Conservation (phyloP, 2,797 vertebrate genomes). For the Acanthopagrus latus region DNA sequence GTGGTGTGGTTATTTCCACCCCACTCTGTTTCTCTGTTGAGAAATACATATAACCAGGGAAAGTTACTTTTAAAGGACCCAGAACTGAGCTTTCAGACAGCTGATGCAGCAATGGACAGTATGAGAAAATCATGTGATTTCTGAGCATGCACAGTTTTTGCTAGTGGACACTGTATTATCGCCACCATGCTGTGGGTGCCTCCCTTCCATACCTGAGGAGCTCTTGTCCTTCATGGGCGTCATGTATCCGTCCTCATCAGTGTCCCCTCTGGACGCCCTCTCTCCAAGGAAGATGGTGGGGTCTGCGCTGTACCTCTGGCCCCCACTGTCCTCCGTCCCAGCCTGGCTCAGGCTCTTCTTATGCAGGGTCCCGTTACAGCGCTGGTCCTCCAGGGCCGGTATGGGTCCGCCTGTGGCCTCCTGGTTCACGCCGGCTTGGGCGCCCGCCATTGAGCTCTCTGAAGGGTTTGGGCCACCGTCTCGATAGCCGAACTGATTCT, state of each 20-base stretch:
- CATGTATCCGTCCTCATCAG: constrained; percentile 96
- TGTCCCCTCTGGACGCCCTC: constrained; percentile 85
- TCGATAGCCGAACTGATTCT: constrained; percentile 96
- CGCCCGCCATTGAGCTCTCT: constrained; percentile 68
- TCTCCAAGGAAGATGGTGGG: constrained; percentile 93
- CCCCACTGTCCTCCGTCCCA: constrained; percentile 87
- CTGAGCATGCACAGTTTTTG: no score
- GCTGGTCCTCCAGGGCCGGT: constrained; percentile 88
- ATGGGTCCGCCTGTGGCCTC: constrained; percentile 82
- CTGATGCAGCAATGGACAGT: no score
- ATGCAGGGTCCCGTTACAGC: constrained; percentile 93
- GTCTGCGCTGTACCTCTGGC: constrained; percentile 95
- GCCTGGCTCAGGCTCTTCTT: constrained; percentile 86
- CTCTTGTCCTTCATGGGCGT: constrained; percentile 94
- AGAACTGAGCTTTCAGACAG: no score
- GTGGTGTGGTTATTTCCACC: background rate
- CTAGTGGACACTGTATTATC: no score
- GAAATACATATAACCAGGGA: constrained; percentile 7
- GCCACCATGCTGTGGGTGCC: no score
- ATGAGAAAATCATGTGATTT: no score
- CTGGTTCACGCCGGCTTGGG: constrained; percentile 81
- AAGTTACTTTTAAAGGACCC: background rate
- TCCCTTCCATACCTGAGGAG: constrained; percentile 87
- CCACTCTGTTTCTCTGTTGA: background rate
- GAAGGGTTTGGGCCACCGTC: constrained; percentile 85